A percentile compares a stretch with the other conserved stretches of the same genome.
Conservation (phyloP, 2,113 vertebrate species). For the Polypterus bichir region DNA sequence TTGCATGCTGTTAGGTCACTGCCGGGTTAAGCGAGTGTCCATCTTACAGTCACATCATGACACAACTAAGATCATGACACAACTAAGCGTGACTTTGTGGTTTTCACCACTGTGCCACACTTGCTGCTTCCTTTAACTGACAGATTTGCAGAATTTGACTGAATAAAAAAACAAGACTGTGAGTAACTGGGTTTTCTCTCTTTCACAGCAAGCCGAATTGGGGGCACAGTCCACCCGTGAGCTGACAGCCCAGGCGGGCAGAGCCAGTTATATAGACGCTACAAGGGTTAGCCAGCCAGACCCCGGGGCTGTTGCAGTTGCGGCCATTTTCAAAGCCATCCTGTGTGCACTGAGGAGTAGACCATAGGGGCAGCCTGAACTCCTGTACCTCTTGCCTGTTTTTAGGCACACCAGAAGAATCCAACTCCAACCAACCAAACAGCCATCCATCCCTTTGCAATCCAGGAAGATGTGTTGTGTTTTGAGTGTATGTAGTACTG, state of each 20-base stretch:
- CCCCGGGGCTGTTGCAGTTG: slow-evolving; percentile 68
- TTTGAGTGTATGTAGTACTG: too few relatives aligned
- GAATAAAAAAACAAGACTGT: too few relatives aligned
- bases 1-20: too few relatives aligned
- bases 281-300: slow-evolving; percentile 62
- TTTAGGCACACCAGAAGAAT: background rate
- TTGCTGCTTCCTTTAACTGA: too few relatives aligned
- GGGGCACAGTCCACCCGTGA: slow-evolving; percentile 68
- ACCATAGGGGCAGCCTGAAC: slow-evolving; percentile 4
- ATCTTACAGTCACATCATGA: too few relatives aligned
- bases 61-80: too few relatives aligned
- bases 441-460: too few relatives aligned
- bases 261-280: slow-evolving; percentile 78
- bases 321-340: slow-evolving; percentile 56
- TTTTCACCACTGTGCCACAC: too few relatives aligned
- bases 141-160: too few relatives aligned
- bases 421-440: background rate
- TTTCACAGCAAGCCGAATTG: slow-evolving; percentile 48
- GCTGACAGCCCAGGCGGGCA: slow-evolving; percentile 71
- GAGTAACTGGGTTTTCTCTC: background rate
- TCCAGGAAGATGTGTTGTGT: too few relatives aligned
- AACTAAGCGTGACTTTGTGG: too few relatives aligned
- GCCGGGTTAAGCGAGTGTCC: too few relatives aligned
- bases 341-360: slow-evolving; percentile 41
- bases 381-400: background rate